These are phyloP conservation scores for Pinctada fucata DNA, from an alignment of 2,888 invertebrate genomes.

Conservation along the genomic window DNA sequence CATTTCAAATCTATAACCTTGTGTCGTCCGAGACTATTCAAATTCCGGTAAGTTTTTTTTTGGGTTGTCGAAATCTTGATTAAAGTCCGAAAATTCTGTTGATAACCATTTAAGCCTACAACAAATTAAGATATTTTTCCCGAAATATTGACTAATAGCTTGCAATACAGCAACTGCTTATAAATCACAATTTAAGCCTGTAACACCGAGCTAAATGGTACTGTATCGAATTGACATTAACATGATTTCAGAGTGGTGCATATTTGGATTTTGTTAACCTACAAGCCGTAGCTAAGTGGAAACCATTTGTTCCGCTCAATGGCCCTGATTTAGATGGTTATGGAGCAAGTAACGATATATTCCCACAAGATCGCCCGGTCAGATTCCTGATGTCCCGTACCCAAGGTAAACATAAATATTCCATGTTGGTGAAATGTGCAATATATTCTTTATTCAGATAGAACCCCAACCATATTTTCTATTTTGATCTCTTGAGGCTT, in stretches of 20 bases:
- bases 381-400: slow-evolving; percentile 33
- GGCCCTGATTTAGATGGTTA: slow-evolving; percentile 41
- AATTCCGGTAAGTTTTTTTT: slow-evolving; percentile 44
- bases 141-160: too few relatives aligned
- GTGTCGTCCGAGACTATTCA: slow-evolving; percentile 52
- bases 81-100: too few relatives aligned
- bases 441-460: too few relatives aligned
- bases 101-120: too few relatives aligned
- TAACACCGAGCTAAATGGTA: too few relatives aligned
- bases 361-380: slow-evolving; percentile 42
- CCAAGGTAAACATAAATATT: slow-evolving; percentile 16
- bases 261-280: slow-evolving; percentile 48
- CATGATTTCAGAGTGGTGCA: slow-evolving; percentile 47
- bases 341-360: slow-evolving; percentile 36
- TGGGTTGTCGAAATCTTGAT: not conserved
- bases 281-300: slow-evolving; percentile 34
- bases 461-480: too few relatives aligned
- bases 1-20: slow-evolving; percentile 58
- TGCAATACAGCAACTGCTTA: too few relatives aligned
- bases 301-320: slow-evolving; percentile 44
- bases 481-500: too few relatives aligned
- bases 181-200: too few relatives aligned
- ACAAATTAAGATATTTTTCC: too few relatives aligned
- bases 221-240: too few relatives aligned
- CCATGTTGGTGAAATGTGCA: too few relatives aligned